Percentiles rank a stretch among this genome's conserved stretches.
Evolutionary conservation across 2,797 vertebrate species (phyloP).

Genomic region (Anableps anableps): DNA sequence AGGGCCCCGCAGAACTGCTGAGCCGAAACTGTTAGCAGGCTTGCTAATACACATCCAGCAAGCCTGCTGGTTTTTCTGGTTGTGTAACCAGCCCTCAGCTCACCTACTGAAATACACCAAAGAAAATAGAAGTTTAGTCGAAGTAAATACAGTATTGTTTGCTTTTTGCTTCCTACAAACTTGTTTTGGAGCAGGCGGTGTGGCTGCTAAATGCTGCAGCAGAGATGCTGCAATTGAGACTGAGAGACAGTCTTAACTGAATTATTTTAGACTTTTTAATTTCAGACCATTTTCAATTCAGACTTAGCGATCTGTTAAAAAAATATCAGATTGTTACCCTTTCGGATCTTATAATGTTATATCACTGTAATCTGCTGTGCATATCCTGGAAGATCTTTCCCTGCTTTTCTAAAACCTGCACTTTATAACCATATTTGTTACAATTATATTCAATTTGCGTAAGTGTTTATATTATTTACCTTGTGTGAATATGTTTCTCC

Average conservation of each 20-base stretch:
- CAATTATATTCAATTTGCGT: background rate
- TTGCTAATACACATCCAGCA: background rate
- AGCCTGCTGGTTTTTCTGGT: background rate
- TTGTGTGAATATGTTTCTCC: background rate
- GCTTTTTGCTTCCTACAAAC: background rate
- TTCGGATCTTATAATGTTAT: background rate
- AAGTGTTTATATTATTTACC: background rate
- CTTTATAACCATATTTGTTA: background rate
- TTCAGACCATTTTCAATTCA: background rate
- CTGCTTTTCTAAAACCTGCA: background rate
- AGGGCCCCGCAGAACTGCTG: conserved; percentile 4
- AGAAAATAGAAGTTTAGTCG: background rate
- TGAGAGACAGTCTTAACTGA: background rate
- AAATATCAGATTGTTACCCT: background rate
- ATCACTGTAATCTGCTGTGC: background rate
- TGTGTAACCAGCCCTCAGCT: background rate
- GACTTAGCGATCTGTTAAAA: background rate
- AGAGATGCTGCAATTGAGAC: background rate
- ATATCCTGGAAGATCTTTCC: background rate
- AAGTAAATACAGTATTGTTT: background rate
- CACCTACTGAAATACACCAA: background rate
- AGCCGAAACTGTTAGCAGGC: conserved; percentile 5
- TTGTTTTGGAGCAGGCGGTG: background rate
- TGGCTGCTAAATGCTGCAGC: background rate
- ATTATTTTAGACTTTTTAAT: background rate